phyloP scores from a whole-genome alignment of 2,888 invertebrate species.

The Ditylenchus weischeri region DNA sequence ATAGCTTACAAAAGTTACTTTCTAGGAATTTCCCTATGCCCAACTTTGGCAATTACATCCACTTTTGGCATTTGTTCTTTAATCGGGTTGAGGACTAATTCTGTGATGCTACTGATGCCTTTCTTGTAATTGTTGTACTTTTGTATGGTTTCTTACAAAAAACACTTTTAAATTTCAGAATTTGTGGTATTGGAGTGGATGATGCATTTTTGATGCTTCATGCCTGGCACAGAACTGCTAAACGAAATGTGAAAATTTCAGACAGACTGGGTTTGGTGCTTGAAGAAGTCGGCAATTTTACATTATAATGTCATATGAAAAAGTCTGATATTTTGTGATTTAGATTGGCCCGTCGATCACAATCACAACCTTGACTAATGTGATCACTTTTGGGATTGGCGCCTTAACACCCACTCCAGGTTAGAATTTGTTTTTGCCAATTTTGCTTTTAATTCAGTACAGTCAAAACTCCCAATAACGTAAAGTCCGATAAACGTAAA shows the following conservation, averaged over 20 bases:
- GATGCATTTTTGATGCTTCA: constrained; percentile 52
- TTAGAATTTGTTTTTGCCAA: neutral
- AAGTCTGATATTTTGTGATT: neutral
- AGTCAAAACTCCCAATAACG: neutral
- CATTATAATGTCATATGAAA: neutral
- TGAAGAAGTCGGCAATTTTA: constrained; percentile 43
- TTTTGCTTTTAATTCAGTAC: neutral
- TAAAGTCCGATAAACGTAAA: neutral
- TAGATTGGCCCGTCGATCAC: constrained; percentile 39
- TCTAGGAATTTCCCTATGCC: constrained; percentile 41
- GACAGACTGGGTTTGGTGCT: constrained; percentile 34
- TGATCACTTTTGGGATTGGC: constrained; percentile 54
- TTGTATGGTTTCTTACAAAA: neutral
- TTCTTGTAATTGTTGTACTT: constrained; percentile 40
- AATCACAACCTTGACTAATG: constrained; percentile 57
- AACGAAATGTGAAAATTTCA: constrained; percentile 11
- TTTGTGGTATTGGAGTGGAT: constrained; percentile 26
- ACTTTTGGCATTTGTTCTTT: constrained; percentile 51
- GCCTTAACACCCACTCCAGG: constrained; percentile 53
- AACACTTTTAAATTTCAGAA: constrained; percentile 10
- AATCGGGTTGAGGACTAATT: constrained; percentile 49
- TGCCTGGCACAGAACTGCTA: constrained; percentile 41
- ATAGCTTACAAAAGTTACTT: neutral
- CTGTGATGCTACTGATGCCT: constrained; percentile 56
- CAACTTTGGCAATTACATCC: constrained; percentile 48